Evolutionary conservation across 2,797 vertebrate species (phyloP), one percentile per base, ranked within the genome.

Genomic region (Molossus molossus): DNA sequence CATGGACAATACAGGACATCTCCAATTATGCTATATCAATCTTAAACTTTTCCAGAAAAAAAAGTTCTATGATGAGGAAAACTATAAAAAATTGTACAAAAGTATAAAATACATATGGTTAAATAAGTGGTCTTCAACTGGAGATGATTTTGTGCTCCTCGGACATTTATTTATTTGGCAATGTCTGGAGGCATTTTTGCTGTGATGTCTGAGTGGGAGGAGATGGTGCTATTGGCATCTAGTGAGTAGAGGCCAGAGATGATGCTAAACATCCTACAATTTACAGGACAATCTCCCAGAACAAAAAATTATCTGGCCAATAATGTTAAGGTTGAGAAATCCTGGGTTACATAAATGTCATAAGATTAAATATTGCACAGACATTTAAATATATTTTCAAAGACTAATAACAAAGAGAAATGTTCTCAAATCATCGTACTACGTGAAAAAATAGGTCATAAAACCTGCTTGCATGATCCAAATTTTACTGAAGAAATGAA

Each of bases 321-420:
- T 0, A 77, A 60, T 57, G 15, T 8, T 9, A 48, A 90, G 73
- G 27, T 12, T 70, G 55, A 91, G 64, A 87, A 62, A 70, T 25
- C 8, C 8, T 69, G 29, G 18, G 18, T 64, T 90, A 81, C 93
- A 72, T 65, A 79, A 75, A 53, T 82, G 73, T 92, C 48, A 15
- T 20, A 55, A 86, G 45, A 70, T 57, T 87, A 69, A 33, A 33
- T 33, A 33, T 9, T 65, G 40, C 10, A n/a, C 0, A 55, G 27
- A 80, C 73, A 87, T 72, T 87, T 91, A 88, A 75, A 94, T 72
- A 29, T 75, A 10, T 65, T 89, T 87, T 70, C 79, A 84, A 94
- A 90, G 65, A 64, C 2, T 13, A 64, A 60, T 83, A 92, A 82
- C 27, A 65, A 92, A 94, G 37, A 23, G 8, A 93, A 95, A 84